phyloP scores from a whole-genome alignment of 2,888 invertebrate genomes.

The Griposia aprilina region DNA sequence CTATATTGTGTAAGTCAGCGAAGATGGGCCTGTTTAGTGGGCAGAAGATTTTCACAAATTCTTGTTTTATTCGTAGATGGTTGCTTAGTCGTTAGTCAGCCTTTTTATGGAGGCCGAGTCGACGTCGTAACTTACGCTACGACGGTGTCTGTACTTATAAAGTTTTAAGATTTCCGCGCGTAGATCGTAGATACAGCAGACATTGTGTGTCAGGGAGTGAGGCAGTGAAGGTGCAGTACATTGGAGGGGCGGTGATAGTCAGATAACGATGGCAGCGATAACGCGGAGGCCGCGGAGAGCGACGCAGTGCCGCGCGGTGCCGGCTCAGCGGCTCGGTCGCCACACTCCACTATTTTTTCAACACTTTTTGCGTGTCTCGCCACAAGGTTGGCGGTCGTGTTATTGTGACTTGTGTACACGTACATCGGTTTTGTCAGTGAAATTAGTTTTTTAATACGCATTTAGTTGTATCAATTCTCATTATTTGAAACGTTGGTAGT shows the following conservation, averaged over 20 bases:
- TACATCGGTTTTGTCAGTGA: constrained; percentile 48
- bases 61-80: constrained; percentile 37
- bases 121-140: constrained; percentile 31
- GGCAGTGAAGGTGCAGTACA: constrained; percentile 75
- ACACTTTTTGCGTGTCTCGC: constrained; percentile 75
- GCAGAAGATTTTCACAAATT: constrained; percentile 46
- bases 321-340: constrained; percentile 50
- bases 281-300: constrained; percentile 76
- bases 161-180: constrained; percentile 51
- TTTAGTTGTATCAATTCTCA: constrained; percentile 17
- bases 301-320: constrained; percentile 63
- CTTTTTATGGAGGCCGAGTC: constrained; percentile 35
- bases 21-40: constrained; percentile 37
- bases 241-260: constrained; percentile 82
- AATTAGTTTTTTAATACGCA: constrained; percentile 44
- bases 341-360: constrained; percentile 58
- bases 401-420: constrained; percentile 59
- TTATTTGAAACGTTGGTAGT: constrained; percentile 18
- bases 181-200: constrained; percentile 70
- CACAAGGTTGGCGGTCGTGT: constrained; percentile 72
- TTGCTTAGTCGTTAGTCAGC: constrained; percentile 22
- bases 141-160: constrained; percentile 46
- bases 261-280: constrained; percentile 86
- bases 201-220: constrained; percentile 59
- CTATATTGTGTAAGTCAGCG: constrained; percentile 37